phyloP scores from a whole-genome alignment of 2,797 vertebrate species.

The Podarcis siculus region DNA sequence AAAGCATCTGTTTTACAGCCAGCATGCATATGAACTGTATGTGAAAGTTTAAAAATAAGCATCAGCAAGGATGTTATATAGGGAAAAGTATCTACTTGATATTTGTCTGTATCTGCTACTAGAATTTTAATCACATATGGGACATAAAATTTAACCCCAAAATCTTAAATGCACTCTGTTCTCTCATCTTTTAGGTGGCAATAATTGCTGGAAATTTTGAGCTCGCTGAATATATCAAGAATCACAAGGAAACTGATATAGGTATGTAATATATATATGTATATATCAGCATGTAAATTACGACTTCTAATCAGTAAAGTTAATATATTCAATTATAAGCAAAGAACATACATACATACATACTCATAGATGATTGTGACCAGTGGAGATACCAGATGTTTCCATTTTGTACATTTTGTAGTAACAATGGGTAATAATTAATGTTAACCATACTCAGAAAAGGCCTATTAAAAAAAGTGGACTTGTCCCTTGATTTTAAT shows the following conservation, averaged over 20 bases:
- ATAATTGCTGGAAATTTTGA: conserved; percentile 97
- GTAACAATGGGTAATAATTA: neutral
- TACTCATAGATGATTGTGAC: neutral
- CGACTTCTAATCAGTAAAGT: neutral
- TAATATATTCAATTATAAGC: neutral
- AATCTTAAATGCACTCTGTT: conserved; percentile 29
- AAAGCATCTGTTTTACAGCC: neutral
- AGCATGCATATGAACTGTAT: neutral
- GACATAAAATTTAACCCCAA: neutral
- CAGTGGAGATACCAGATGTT: neutral
- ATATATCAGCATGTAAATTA: neutral
- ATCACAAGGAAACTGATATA: conserved; percentile 91
- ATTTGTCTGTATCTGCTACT: neutral
- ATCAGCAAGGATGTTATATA: neutral
- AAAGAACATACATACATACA: rapidly evolving
- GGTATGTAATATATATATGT: conserved; percentile 81
- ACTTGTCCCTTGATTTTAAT: neutral
- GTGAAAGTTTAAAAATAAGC: neutral
- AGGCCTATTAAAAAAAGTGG: neutral
- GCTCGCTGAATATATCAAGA: conserved; percentile 95
- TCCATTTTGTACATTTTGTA: neutral
- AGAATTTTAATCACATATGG: rapidly evolving
- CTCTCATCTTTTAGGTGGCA: conserved; percentile 84
- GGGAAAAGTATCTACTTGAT: neutral
- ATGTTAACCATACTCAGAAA: too few relatives aligned